phyloP scores from a whole-genome alignment of 64 coral and sea anemone genomes.

The Hydrozoanthus tunicans region DNA sequence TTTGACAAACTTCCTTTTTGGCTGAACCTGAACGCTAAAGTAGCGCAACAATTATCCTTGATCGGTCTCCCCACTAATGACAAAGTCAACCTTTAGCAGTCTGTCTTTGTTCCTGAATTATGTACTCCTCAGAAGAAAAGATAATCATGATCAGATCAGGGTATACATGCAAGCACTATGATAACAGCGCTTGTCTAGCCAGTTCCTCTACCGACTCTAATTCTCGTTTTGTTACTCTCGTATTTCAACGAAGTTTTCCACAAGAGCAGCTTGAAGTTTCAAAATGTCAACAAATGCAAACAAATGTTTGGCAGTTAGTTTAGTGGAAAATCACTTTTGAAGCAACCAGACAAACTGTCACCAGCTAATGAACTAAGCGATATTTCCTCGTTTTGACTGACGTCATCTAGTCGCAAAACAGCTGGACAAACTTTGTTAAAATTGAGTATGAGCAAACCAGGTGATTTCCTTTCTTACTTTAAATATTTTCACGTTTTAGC shows the following conservation, averaged over 20 bases:
- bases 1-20: too few relatives aligned
- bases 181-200: not conserved
- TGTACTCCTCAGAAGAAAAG: not conserved
- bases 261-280: not conserved
- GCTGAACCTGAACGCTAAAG: not conserved
- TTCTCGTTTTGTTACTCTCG: too few relatives aligned
- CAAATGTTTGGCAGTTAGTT: not conserved
- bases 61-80: not conserved
- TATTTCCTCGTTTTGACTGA: not conserved
- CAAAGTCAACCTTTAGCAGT: not conserved
- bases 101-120: not conserved
- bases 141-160: not conserved
- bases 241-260: too few relatives aligned
- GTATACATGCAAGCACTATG: not conserved
- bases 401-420: constrained; percentile 6
- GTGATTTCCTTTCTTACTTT: not conserved
- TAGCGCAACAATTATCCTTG: not conserved
- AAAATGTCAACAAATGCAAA: not conserved
- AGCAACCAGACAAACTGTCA: constrained; percentile 10
- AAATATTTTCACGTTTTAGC: not conserved
- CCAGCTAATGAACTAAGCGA: constrained; percentile 10
- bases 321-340: not conserved
- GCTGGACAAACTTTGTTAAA: not conserved
- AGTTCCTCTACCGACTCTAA: not conserved
- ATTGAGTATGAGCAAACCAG: not conserved